Evolutionary conservation across 2,888 invertebrate species (phyloP), one percentile per base, ranked within the genome.

Genomic region (Reticulitermes lucifugus): DNA sequence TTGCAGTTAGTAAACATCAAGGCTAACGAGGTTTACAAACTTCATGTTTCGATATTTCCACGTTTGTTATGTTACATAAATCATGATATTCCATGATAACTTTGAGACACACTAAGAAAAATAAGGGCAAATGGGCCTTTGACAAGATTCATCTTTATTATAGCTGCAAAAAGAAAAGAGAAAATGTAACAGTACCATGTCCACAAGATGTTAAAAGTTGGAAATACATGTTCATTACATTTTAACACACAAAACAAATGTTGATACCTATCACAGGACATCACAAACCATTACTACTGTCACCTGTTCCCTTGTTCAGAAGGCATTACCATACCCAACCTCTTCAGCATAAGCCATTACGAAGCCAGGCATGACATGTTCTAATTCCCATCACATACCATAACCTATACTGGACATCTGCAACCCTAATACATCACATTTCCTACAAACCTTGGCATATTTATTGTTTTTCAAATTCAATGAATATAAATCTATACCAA

Each of bases 151-250:
- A 6, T 65, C n/a, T 65, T 65, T 65, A 65, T 65, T 65, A 65
- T 65, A 65, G n/a, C 41, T 41, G 9, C 14, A 18, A 35, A 73
- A 73, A 73, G 73, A 73, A 73, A 73, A 73, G 21, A 41, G 21
- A 73, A 71, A 73, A 25, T 71, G 71, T 71, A 71, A 73, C 73
- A 73, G 73, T 73, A 73, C 41, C 41, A 35, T 41, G 73, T 73
- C 73, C 73, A 73, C 9, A 73, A 73, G 35, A 73, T 73, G 41
- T 73, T 35, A 41, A 41, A 73, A 73, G 73, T 73, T 12, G 73
- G 73, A 73, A 73, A 73, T 73, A 73, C 73, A 73, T 73, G 73
- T 73, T 73, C 73, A 73, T 73, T 29, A 73, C 41, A 41, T 21
- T 6, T 65, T 73, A 73, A 41, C 73, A 73, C 73, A 73, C 41